Evolutionary conservation across 2,113 vertebrate genomes (phyloP), one percentile per base, ranked within the genome.

Genomic region (Hepsetus odoe): DNA sequence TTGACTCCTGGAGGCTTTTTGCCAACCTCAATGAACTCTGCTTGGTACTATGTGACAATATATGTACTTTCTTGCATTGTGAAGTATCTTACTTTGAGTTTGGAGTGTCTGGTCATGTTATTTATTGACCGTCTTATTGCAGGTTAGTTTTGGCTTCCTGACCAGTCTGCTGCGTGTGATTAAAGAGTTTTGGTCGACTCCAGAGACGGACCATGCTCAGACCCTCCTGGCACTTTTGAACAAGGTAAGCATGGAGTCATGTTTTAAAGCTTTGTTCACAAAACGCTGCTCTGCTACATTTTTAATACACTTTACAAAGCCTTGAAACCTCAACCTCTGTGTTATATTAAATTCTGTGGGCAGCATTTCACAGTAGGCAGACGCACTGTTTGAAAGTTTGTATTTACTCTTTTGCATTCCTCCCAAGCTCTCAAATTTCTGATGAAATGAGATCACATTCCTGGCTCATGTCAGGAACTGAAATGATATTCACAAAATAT

Each of bases 11-110:
- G 94, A 91, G 92, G 80, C 92, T 98, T 75, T 97, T 97, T 42
- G 93, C 94, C 26, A 98, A 98, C 84, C 92, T 97, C 81, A 94
- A 93, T 13, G 94, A 95, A 61, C 91, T 97, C 83, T 96, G 93
- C 85, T 90, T 96, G 96, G 96, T 96, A 85, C 93, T 91, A 74
- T 46, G 12, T 12, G 5, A 35, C 18, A 20, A 46, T 3, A 16
- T 1, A 11, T 6, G 4, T 35, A 14, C 8, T 35, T 49, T 40
- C 18, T 13, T 14, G 6, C 24, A 38, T 5, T 32, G 42, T 55
- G 49, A 3, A 9, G 1, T 18, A 14, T 32, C 22, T 46, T 74
- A 18, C 56, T 26, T 26, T 28, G 12, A 74, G 46, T 12, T 51
- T 18, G 26, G 28, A 49, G 10, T 11, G 28, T 66, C 1, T 67